Percentiles rank a stretch among this genome's conserved stretches.
Conservation (phyloP, 2,797 vertebrate genomes). For the Phrynocephalus forsythii region DNA sequence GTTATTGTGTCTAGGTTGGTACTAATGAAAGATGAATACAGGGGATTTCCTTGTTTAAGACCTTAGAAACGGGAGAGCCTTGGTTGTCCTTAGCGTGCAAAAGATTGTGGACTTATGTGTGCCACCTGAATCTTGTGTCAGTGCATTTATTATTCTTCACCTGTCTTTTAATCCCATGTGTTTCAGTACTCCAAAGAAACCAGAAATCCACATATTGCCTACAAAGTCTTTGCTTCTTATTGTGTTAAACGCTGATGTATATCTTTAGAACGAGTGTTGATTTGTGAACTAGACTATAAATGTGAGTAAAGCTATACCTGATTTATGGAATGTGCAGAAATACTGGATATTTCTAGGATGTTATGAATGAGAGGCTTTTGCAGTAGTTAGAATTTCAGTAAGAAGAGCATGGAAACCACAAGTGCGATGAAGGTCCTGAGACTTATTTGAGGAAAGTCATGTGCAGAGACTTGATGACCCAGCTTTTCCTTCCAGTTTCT, state of each 20-base stretch:
- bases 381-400: constrained; percentile 31
- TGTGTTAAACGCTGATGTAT: neutral
- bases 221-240: neutral
- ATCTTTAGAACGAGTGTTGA: neutral
- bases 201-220: neutral
- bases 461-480: neutral
- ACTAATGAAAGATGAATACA: neutral
- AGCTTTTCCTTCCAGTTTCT: neutral
- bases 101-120: neutral
- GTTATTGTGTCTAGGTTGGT: neutral
- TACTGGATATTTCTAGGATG: constrained; percentile 19
- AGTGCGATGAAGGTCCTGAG: constrained; percentile 33
- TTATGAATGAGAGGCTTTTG: constrained; percentile 37
- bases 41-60: neutral
- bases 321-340: constrained; percentile 12
- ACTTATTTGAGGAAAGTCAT: constrained; percentile 35
- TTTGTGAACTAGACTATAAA: neutral
- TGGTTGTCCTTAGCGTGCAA: neutral
- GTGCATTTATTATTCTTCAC: neutral
- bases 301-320: neutral
- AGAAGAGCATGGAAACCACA: constrained; percentile 39
- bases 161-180: neutral
- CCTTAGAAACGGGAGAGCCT: neutral
- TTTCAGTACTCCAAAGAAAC: neutral
- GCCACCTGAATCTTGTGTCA: neutral